Conservation (phyloP, 2,797 vertebrate genomes). For the Sternarchorhynchus goeldii region DNA sequence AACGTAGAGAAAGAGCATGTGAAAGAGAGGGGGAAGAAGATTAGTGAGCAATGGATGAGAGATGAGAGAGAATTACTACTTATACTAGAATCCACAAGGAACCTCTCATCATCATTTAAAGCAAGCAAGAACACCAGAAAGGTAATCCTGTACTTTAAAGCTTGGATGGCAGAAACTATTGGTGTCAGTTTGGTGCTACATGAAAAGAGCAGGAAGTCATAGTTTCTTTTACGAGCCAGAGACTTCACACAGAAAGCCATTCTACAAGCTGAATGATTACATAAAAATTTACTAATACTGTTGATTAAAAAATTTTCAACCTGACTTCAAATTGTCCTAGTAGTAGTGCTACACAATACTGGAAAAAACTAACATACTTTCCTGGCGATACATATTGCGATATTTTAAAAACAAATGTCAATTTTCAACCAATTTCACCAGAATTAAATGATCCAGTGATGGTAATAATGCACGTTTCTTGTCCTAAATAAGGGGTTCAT, state of each 20-base stretch:
- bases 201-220: slow-evolving; percentile 21
- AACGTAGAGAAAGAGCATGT: slow-evolving; percentile 66
- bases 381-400: no score
- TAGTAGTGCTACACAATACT: no score
- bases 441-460: no score
- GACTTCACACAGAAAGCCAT: not conserved
- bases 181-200: slow-evolving; percentile 3
- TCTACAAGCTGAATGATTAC: not conserved
- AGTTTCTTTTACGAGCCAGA: not conserved
- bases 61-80: slow-evolving; percentile 13
- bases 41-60: slow-evolving; percentile 41
- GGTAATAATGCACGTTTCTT: no score
- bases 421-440: no score
- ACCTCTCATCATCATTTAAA: not conserved
- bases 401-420: no score
- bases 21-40: slow-evolving; percentile 39
- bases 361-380: no score
- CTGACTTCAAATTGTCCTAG: no score
- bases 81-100: not conserved
- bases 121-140: not conserved
- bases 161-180: not conserved
- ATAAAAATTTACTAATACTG: no score
- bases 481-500: no score
- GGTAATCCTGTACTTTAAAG: slow-evolving; percentile 14
- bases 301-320: no score